Evolutionary conservation across 1,140 invertebrate genomes (phyloP).

Genomic region (Amyelois transitella): DNA sequence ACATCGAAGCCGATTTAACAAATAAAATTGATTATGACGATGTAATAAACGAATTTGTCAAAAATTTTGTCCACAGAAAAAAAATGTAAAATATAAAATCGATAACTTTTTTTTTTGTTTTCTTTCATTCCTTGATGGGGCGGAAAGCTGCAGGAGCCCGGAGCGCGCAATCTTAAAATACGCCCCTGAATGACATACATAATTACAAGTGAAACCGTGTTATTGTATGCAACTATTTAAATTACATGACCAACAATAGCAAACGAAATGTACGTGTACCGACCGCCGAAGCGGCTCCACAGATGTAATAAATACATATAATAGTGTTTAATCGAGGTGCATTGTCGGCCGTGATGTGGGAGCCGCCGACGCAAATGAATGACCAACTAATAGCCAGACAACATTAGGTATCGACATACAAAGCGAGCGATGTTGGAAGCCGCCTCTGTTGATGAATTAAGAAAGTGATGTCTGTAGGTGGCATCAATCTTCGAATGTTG

Average conservation of each 20-base stretch:
- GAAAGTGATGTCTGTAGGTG: conserved; percentile 13
- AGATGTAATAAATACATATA: conserved; percentile 46
- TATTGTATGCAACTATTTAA: conserved; percentile 4
- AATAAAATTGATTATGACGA: too few species aligned
- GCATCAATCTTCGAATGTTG: conserved; percentile 7
- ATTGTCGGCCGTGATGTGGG: conserved; percentile 28
- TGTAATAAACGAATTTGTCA: too few species aligned
- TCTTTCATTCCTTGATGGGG: too few species aligned
- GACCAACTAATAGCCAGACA: conserved; percentile 34
- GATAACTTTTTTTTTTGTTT: too few species aligned
- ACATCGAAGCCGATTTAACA: too few species aligned
- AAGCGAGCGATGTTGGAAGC: conserved; percentile 19
- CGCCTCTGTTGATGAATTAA: conserved; percentile 20
- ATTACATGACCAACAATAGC: conserved; percentile 4
- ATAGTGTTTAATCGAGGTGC: conserved; percentile 40
- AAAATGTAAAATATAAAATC: too few species aligned
- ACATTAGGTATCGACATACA: conserved; percentile 24
- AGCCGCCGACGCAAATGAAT: conserved; percentile 28
- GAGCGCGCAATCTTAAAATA: too few species aligned
- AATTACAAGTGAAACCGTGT: conserved; percentile 9
- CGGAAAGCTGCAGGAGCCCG: too few species aligned
- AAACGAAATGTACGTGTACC: conserved; percentile 4
- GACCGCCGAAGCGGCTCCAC: conserved; percentile 21
- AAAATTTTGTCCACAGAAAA: too few species aligned
- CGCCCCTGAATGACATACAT: too few species aligned